Base-by-base conservation (phyloP, 2,797 vertebrate genomes). In the Neomorphus geoffroyi region DNA sequence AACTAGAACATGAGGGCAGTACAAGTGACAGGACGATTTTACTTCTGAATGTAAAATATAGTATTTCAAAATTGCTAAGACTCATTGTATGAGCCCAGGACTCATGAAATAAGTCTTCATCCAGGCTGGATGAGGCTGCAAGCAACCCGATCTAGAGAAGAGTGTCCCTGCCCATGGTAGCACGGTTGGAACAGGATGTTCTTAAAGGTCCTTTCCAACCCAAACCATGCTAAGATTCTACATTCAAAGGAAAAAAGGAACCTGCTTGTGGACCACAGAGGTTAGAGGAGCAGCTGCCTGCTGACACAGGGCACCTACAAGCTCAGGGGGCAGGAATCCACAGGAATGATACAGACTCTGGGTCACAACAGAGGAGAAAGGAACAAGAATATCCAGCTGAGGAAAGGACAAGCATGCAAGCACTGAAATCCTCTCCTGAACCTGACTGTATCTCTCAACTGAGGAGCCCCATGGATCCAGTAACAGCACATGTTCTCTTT, bases 11-110 rank as follows among this genome's bases (percentile, higher is more conserved):
- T 2, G 46, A 69, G 35, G 60, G 53, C 48, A 58, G 30, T 23
- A n/a, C 26, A 72, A 86, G 28, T 39, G 43, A 90, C 32, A 88
- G 51, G 13, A 79, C 60, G 10, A n/a, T 62, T 46, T 21, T 27
- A 79, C 43, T 95, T 91, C 93, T 86, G 93, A 95, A 95, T 75
- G 37, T 70, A 84, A 92, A 80, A 87, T 92, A 94, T 41, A 41
- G 39, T 41, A 23, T 11, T 48, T 88, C 67, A 93, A 87, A 96
- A 93, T 71, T 69, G 43, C 65, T 51, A 50, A 93, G 24, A 94
- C 66, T 74, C 79, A 43, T 23, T 27, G 77, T 58, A 93, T 8
- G 62, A 91, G 21, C 12, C 46, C 46, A 48, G 46, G 46, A 48
- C 46, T 48, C 22, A 21, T 48, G 46, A 48, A 22, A 11, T 48